Evolutionary conservation across 2,113 vertebrate genomes (phyloP).

Genomic region (Hypanus sabinus): DNA sequence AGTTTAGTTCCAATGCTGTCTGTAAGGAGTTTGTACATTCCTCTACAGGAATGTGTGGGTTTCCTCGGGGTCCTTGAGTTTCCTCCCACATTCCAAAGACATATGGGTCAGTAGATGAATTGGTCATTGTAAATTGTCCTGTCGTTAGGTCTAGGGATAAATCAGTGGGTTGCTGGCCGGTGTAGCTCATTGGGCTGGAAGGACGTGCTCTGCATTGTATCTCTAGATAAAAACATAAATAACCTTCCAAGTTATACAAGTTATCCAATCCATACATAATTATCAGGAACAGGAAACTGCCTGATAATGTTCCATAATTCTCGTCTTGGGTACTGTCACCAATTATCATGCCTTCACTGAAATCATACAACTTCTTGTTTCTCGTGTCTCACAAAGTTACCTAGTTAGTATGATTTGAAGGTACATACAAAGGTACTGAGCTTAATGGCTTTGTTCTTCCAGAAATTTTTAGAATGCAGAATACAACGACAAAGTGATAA

Average conservation of each 20-base stretch:
- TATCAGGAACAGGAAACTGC: not conserved
- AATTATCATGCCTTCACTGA: not conserved
- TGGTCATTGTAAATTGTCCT: too few species aligned
- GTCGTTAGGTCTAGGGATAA: too few species aligned
- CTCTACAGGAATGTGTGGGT: too few species aligned
- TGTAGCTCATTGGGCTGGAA: too few species aligned
- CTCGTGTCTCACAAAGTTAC: not conserved
- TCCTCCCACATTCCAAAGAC: too few species aligned
- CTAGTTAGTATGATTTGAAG: not conserved
- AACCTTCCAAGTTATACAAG: not conserved
- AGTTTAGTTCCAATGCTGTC: too few species aligned
- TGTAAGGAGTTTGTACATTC: too few species aligned
- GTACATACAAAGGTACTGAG: not conserved
- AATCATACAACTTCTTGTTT: not conserved
- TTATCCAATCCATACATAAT: not conserved
- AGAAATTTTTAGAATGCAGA: not conserved
- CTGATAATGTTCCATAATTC: not conserved
- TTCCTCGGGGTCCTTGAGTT: too few species aligned
- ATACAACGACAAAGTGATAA: constrained; percentile 2
- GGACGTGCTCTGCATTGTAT: too few species aligned
- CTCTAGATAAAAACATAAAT: too few species aligned
- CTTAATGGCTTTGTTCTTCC: not conserved
- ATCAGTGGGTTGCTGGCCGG: too few species aligned
- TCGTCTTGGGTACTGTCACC: not conserved
- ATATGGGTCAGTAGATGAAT: too few species aligned